phyloP scores from a whole-genome alignment of 2,113 vertebrate genomes.

The Aix galericulata region DNA sequence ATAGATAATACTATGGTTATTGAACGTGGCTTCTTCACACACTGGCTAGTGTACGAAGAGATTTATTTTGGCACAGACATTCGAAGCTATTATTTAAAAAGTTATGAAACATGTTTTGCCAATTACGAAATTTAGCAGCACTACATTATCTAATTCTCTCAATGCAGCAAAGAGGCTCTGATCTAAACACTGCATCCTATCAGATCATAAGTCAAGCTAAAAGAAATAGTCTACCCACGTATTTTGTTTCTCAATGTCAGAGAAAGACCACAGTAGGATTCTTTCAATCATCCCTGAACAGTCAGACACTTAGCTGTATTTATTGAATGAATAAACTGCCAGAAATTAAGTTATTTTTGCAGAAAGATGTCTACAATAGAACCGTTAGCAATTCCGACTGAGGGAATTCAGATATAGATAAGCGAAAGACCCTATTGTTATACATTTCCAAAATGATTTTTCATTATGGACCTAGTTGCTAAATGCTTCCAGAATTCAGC shows the following conservation, averaged over 20 bases:
- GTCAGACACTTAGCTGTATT: neutral
- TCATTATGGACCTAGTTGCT: neutral
- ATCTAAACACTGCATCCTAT: neutral
- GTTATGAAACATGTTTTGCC: neutral
- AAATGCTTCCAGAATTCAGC: slow-evolving; percentile 24
- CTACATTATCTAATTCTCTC: neutral
- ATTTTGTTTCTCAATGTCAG: neutral
- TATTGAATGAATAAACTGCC: neutral
- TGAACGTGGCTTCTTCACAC: neutral
- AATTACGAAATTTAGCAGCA: neutral
- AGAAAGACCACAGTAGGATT: neutral
- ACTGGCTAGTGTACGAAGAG: neutral
- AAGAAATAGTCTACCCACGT: neutral
- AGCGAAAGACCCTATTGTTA: neutral
- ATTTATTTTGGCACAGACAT: neutral
- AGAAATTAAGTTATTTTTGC: slow-evolving; percentile 35
- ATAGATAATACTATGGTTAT: neutral
- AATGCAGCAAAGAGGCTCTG: neutral
- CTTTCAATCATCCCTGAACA: neutral
- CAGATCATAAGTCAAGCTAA: neutral
- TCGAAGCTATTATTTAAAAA: neutral
- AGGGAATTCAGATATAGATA: neutral
- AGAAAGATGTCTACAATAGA: slow-evolving; percentile 8
- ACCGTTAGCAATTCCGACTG: neutral
- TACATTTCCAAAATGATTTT: slow-evolving; percentile 14